These are phyloP conservation scores for Procambarus clarkii DNA, from an alignment of 1,140 invertebrate genomes.

Conservation along the genomic window DNA sequence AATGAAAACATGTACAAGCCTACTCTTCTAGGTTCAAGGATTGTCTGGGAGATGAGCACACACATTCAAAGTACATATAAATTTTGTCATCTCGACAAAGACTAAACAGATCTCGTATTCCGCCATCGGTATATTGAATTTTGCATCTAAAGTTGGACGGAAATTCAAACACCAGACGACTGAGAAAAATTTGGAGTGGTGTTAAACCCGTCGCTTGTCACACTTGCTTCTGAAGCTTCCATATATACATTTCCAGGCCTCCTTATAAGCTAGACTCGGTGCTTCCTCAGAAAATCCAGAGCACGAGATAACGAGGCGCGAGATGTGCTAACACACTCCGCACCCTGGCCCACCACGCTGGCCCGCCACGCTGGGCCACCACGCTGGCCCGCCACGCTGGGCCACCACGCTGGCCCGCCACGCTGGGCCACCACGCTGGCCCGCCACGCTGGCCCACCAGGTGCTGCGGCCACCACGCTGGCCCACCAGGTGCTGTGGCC, in stretches of 20 bases:
- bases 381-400: too few relatives aligned
- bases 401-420: too few relatives aligned
- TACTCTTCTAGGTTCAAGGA: background rate
- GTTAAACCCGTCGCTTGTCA: background rate
- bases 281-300: too few relatives aligned
- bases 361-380: too few relatives aligned
- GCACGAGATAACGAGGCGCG: too few relatives aligned
- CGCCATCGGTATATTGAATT: background rate
- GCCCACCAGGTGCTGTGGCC: background rate
- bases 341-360: too few relatives aligned
- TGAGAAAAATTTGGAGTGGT: background rate
- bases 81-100: background rate
- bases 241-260: background rate
- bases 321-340: too few relatives aligned
- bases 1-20: background rate
- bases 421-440: too few relatives aligned
- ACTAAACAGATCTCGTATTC: background rate
- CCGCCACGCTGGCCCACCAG: too few relatives aligned
- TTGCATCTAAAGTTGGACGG: constrained; percentile 6
- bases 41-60: background rate
- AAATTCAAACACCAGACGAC: background rate
- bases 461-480: too few relatives aligned
- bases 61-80: background rate
- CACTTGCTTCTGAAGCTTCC: background rate
- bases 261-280: background rate